Base-by-base conservation (phyloP, 1,140 invertebrate genomes). In the Drosophila insularis region DNA sequence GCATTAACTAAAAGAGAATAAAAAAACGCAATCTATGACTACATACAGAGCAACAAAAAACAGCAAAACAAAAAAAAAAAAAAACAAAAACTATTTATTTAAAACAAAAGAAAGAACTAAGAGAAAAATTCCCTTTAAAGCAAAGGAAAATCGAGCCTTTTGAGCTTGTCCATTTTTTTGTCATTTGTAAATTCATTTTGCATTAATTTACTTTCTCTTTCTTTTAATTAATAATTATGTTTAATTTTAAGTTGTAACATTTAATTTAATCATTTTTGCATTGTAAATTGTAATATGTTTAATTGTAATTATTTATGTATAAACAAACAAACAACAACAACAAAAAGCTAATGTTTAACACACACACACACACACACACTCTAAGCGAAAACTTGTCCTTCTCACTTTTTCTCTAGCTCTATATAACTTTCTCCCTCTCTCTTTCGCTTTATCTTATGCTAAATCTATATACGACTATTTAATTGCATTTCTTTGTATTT, bases 231-330 rank as follows among this genome's bases (percentile, higher is more conserved):
- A 53, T 53, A 65, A 73, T 67, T 74, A 70, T 27, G 43, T 67
- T 68, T 87, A 86, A 81, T 81, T 27, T 27, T 75, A 76, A 76
- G 43, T 50, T 63, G 35, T 40, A 70, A 75, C 31, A 64, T 53
- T 58, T 77, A 77, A 74, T 81, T 87, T 87, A 63, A 77, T 71
- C 67, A 71, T 84, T 80, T 65, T 82, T 80, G 67, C 82, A 79
- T 81, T 87, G 82, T 87, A 87, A 79, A 82, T 89, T 87, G 82
- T 89, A 86, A 78, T 85, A 78, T 85, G 73, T 81, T 81, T 81
- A 81, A 60, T 77, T 81, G 81, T 85, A 87, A 87, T 87, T 87
- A 87, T 87, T 87, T 89, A 87, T 87, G 82, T 87, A 87, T 89
- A 86, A 82, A 86, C 53, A 64, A 50, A 21, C 8, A 21, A 46